Conservation (phyloP, 2,888 invertebrate species). For the Horisme vitalbata region DNA sequence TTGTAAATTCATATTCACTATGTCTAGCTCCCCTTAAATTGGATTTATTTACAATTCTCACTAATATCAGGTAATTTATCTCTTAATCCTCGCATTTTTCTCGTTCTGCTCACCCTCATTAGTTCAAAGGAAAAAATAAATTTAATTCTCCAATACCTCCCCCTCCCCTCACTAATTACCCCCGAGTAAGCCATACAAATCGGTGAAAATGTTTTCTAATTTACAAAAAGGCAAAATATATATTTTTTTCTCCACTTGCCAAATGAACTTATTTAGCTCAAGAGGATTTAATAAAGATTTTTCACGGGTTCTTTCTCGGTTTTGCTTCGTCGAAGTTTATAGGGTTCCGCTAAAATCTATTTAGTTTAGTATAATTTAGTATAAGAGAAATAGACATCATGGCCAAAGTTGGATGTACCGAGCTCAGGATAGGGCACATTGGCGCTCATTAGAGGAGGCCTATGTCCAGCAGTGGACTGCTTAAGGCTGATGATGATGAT, state of each 20-base stretch:
- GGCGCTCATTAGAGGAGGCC: too few relatives aligned
- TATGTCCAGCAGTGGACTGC: too few relatives aligned
- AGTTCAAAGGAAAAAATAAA: conserved; percentile 64
- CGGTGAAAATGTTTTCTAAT: conserved; percentile 80
- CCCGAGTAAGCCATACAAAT: conserved; percentile 77
- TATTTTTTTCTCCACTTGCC: conserved; percentile 53
- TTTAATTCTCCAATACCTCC: conserved; percentile 57
- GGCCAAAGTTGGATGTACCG: too few relatives aligned
- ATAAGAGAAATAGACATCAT: too few relatives aligned
- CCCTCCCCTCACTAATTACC: conserved; percentile 67
- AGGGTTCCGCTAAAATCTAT: conserved; percentile 32
- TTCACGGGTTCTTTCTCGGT: conserved; percentile 66
- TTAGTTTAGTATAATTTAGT: too few relatives aligned
- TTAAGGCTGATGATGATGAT: too few relatives aligned
- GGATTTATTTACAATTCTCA: conserved; percentile 28
- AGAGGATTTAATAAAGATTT: conserved; percentile 81
- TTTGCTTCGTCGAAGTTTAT: conserved; percentile 71
- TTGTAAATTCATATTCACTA: neutral
- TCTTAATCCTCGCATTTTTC: conserved; percentile 57
- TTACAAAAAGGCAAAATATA: conserved; percentile 61
- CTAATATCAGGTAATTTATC: conserved; percentile 43
- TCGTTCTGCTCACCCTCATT: conserved; percentile 60
- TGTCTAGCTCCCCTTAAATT: conserved; percentile 14
- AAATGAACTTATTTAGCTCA: conserved; percentile 80
- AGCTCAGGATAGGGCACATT: too few relatives aligned